Base-by-base conservation (phyloP, 2,113 vertebrate species). In the Globicephala melas region DNA sequence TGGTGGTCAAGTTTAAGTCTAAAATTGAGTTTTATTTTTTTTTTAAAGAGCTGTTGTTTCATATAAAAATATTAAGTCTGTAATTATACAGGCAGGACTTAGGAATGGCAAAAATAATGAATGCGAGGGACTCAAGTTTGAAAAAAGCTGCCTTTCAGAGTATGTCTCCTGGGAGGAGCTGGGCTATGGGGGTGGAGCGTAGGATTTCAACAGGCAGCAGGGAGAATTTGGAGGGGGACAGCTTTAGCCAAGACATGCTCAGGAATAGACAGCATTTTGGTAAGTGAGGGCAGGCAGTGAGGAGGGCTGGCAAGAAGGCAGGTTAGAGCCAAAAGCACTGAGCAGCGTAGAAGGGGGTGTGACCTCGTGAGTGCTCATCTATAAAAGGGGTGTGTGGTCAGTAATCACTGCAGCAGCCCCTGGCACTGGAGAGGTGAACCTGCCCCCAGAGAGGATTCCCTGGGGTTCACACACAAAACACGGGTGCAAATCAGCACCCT, bases 311-410 rank as follows among this genome's bases (percentile, higher is more conserved):
- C 44, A 1, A 0, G 70, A 65, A 84, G 88, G 95, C 79, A 38
- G 93, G 44, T 63, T 3, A 74, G 71, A 67, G 71, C 41, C 76
- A 25, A 77, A 95, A 91, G 92, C 90, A 36, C 76, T 36, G 31
- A 89, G 71, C 13, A 1, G 33, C 8, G 1, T 0, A 9, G 71
- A 58, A 50, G 4, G 87, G 11, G 36, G 4, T 10, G 33, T 10
- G 33, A n/a, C 60, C 47, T 25, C 0, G 0, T 1, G 20, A 76
- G 41, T 1, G 41, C 44, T 62, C 0, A 0, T 71, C 15, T 70
- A 20, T 9, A 38, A 33, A 62, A 8, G 58, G 17, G 60, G 13
- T 31, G 53, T 17, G 50, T 17, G 50, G 17, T 14, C 2, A 0
- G 31, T 38, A 2, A 8, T 4, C 8, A 12, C 33, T 60, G 31